phyloP scores from a whole-genome alignment of 2,113 vertebrate genomes.

The Symphodus melops region DNA sequence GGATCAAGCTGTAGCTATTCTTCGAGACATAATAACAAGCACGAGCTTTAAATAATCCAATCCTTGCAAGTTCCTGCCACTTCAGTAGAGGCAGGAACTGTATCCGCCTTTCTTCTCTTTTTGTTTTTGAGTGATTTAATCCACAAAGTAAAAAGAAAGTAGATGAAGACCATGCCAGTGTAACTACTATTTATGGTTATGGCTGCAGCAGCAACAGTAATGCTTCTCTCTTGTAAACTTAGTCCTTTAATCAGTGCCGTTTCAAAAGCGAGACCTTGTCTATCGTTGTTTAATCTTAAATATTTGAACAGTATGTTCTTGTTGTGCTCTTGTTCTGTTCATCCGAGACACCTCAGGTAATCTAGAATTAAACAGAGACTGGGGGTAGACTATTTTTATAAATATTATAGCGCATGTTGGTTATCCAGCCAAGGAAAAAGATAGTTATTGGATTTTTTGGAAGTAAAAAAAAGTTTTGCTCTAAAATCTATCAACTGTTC shows the following conservation, averaged over 20 bases:
- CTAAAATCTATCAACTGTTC: too few species aligned
- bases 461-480: too few species aligned
- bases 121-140: not conserved
- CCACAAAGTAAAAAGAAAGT: not conserved
- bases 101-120: too few species aligned
- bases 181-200: slow-evolving; percentile 1
- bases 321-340: slow-evolving; percentile 43
- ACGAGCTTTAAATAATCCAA: too few species aligned
- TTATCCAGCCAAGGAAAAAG: too few species aligned
- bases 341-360: slow-evolving; percentile 8
- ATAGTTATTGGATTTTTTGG: too few species aligned
- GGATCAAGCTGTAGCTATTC: too few species aligned
- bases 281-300: not conserved
- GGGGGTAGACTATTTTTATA: too few species aligned
- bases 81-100: not conserved
- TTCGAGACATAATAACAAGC: too few species aligned
- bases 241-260: not conserved
- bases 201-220: not conserved
- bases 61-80: too few species aligned
- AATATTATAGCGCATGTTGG: too few species aligned
- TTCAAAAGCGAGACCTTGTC: not conserved
- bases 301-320: not conserved
- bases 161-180: not conserved
- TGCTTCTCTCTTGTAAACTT: slow-evolving; percentile 25
- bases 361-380: not conserved